These are phyloP conservation scores for Rhineura floridana DNA, from an alignment of 2,113 vertebrate genomes.

Conservation along the genomic window DNA sequence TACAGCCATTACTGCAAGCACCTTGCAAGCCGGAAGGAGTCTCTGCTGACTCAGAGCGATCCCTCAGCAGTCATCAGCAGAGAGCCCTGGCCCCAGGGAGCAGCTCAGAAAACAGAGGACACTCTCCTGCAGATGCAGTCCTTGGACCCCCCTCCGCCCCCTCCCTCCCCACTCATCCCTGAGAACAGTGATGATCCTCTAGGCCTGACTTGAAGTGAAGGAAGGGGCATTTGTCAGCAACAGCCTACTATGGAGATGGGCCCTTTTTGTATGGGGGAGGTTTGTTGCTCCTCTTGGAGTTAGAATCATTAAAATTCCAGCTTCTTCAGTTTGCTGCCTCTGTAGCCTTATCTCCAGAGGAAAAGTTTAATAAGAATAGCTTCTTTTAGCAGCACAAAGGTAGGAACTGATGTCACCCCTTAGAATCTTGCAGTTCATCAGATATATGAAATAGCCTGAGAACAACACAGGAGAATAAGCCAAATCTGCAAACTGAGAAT, in stretches of 20 bases:
- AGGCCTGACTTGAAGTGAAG: neutral
- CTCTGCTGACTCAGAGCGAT: neutral
- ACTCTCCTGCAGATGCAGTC: neutral
- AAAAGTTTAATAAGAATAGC: neutral
- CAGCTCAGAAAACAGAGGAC: neutral
- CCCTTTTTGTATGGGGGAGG: neutral
- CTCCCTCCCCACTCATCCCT: neutral
- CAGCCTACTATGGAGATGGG: neutral
- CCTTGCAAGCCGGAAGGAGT: neutral
- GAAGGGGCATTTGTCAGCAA: neutral
- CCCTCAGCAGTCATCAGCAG: neutral
- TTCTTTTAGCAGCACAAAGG: neutral
- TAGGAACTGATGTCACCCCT: too few species aligned
- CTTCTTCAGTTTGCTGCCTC: neutral
- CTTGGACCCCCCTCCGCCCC: neutral
- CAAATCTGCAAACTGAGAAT: neutral
- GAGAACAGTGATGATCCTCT: neutral
- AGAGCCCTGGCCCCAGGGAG: neutral
- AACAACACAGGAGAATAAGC: neutral
- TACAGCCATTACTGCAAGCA: neutral
- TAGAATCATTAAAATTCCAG: slow-evolving; percentile 9
- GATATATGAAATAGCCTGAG: too few species aligned
- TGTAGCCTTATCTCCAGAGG: neutral
- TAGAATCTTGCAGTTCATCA: neutral
- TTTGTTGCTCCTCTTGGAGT: too few species aligned